Evolutionary conservation across 2,797 vertebrate genomes (phyloP), one percentile per base, ranked within the genome.

Genomic region (Orestias chungarensis): DNA sequence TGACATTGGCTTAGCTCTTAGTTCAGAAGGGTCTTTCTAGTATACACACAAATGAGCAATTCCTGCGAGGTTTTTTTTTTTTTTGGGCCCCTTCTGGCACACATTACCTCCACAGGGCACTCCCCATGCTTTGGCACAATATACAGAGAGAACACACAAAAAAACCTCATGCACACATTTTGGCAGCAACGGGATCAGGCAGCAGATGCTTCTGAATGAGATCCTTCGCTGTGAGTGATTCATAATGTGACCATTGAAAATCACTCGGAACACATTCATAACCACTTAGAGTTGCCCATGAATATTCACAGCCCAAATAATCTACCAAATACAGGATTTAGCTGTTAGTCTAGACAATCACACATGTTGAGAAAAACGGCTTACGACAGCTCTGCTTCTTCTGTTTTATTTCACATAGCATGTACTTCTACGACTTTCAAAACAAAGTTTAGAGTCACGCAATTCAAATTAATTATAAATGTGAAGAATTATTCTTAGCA

Each of bases 191-290:
- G 40, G 70, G 79, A 82, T 89, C 79, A 80, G 80, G 88, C 85
- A 85, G 88, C 89, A 92, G 91, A 92, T 92, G 88, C 88, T 88
- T 88, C 78, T 89, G 84, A 92, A 92, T 88, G 88, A 88, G 82
- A 75, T 86, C 73, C 71, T 85, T 87, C 80, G 75, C 85, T 43
- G 76, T 69, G 74, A 86, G 76, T 88, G 83, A 88, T 88, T 91
- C 88, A 86, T 91, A 85, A 92, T 86, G 87, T 87, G 79, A 78
- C 80, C 76, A 86, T 88, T 89, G 82, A 92, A 86, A 88, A 90
- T 86, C 86, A 84, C 84, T 91, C 86, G 82, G 72, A 84, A 78
- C 82, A 89, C 86, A 87, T 91, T 89, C 82, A 90, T 87, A 88
- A 86, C 52, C 85, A 86, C 85, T 90, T 87, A 86, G 75, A 80